A percentile compares a stretch with the other conserved stretches of the same genome.
These are phyloP conservation scores for Charaxes varanes DNA, from an alignment of 1,140 invertebrate species.

Conservation along the genomic window DNA sequence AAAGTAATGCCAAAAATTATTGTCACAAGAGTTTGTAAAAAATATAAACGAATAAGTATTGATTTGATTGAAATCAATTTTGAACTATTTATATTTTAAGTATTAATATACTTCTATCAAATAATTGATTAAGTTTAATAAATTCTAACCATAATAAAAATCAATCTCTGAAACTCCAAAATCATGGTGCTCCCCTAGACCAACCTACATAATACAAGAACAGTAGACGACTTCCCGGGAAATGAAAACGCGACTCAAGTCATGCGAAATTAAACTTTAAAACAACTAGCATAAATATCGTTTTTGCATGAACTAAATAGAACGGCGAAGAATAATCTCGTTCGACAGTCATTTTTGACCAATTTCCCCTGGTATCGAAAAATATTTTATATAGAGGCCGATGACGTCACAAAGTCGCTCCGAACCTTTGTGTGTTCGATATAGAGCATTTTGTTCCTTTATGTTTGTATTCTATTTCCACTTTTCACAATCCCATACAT, in stretches of 20 bases:
- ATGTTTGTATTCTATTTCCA: constrained; percentile 13
- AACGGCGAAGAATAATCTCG: constrained; percentile 43
- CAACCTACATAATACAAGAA: constrained; percentile 22
- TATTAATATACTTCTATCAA: too few species aligned
- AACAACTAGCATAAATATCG: constrained; percentile 8
- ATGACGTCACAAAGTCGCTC: constrained; percentile 30
- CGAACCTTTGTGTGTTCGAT: constrained; percentile 24
- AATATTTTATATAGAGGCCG: constrained; percentile 49
- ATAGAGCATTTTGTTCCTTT: constrained; percentile 14
- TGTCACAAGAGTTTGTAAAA: too few species aligned
- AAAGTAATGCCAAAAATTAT: too few species aligned
- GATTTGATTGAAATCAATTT: too few species aligned
- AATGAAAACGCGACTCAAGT: constrained; percentile 19
- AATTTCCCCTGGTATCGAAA: constrained; percentile 53
- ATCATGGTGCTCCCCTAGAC: neutral
- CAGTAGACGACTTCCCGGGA: constrained; percentile 20
- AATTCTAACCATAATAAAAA: neutral
- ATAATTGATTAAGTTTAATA: too few species aligned
- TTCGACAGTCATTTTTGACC: constrained; percentile 59
- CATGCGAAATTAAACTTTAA: constrained; percentile 24
- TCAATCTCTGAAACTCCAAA: neutral
- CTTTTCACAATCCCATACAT: too few species aligned
- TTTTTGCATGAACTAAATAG: constrained; percentile 11
- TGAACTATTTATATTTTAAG: too few species aligned
- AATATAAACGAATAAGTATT: too few species aligned